Evolutionary conservation across 1,140 invertebrate species (phyloP).

Genomic region (Palaemon carinicauda): DNA sequence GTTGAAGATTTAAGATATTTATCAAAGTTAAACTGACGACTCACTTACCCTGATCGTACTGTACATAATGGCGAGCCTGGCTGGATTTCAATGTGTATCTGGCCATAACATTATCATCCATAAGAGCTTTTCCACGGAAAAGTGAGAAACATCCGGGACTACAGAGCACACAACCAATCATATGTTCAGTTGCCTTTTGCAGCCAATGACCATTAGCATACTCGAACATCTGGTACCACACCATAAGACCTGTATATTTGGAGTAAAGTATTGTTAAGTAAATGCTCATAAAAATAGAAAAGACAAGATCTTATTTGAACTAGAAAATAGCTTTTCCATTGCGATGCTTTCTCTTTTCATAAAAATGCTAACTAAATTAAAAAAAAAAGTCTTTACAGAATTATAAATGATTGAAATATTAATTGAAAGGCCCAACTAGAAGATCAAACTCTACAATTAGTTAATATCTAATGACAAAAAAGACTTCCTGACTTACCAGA

Average conservation of each 20-base stretch:
- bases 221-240: constrained; percentile 99
- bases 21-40: background rate
- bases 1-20: background rate
- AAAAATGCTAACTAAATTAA: no score
- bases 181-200: constrained; percentile 98
- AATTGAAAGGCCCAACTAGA: no score
- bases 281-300: no score
- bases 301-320: no score
- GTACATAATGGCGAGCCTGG: constrained; percentile 95
- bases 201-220: constrained; percentile 99
- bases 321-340: no score
- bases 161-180: constrained; percentile 97
- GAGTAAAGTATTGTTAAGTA: background rate
- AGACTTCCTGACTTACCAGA: constrained; percentile 71
- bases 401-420: no score
- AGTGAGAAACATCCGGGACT: constrained; percentile 98
- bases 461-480: no score
- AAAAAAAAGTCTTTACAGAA: no score
- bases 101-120: constrained; percentile 99
- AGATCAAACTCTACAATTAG: no score
- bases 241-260: constrained; percentile 83
- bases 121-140: constrained; percentile 91
- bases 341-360: no score
- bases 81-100: constrained; percentile 93
- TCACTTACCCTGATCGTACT: constrained; percentile 90